These are phyloP conservation scores for Noctua janthe DNA, from an alignment of 2,888 invertebrate species.

Conservation along the genomic window DNA sequence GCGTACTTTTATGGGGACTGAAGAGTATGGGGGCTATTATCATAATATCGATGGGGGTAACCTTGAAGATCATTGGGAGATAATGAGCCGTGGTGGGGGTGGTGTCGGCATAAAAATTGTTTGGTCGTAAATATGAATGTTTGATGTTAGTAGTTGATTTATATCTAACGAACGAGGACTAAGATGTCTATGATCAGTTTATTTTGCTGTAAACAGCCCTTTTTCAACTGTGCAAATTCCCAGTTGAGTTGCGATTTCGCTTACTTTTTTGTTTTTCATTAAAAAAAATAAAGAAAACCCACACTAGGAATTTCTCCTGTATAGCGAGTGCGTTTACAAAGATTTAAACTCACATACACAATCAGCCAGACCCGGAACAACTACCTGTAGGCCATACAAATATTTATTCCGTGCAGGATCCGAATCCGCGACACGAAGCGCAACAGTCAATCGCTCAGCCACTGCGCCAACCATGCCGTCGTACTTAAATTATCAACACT, in stretches of 20 bases:
- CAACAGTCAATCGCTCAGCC: too few relatives aligned
- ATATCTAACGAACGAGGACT: not conserved
- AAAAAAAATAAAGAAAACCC: too few relatives aligned
- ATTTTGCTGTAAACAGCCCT: too few relatives aligned
- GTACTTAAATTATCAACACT: not conserved
- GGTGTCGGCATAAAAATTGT: conserved; percentile 8
- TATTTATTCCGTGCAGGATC: too few relatives aligned
- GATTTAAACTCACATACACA: too few relatives aligned
- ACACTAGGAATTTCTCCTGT: too few relatives aligned
- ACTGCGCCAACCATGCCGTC: too few relatives aligned
- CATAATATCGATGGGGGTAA: conserved; percentile 59
- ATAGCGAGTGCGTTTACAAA: too few relatives aligned
- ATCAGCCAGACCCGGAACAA: too few relatives aligned
- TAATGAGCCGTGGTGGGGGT: conserved; percentile 28
- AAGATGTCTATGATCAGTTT: too few relatives aligned
- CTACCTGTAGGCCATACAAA: too few relatives aligned
- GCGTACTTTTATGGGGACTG: conserved; percentile 49
- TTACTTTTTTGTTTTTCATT: not conserved
- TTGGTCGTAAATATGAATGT: conserved; percentile 10
- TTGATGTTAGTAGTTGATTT: not conserved
- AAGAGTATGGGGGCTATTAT: conserved; percentile 60
- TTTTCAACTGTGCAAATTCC: not conserved
- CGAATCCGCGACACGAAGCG: too few relatives aligned
- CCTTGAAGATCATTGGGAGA: conserved; percentile 47
- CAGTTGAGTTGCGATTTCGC: not conserved